Conservation (phyloP, 2,113 vertebrate species). For the Gymnarchus niloticus region DNA sequence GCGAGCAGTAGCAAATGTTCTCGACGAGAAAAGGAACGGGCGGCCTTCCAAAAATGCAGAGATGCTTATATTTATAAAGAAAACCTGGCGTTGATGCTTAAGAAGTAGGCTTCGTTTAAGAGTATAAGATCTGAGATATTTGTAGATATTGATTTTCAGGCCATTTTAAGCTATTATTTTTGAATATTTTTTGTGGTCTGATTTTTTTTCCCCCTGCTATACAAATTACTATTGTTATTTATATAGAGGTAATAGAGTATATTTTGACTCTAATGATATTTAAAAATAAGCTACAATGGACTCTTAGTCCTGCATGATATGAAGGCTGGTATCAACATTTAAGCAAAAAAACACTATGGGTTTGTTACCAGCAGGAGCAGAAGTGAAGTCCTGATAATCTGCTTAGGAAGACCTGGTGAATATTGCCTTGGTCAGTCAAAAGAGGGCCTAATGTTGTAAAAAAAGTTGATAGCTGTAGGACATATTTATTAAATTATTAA, state of each 20-base stretch:
- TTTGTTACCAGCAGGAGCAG: not conserved
- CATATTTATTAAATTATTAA: not conserved
- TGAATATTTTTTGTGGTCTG: not conserved
- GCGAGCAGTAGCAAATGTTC: too few relatives aligned
- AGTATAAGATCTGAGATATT: not conserved
- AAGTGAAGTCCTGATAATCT: not conserved
- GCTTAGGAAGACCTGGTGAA: not conserved
- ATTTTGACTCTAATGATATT: not conserved
- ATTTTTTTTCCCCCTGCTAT: not conserved
- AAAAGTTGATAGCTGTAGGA: not conserved
- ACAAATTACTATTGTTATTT: not conserved
- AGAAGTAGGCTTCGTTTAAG: too few relatives aligned
- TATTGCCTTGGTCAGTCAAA: not conserved
- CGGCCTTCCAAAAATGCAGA: too few relatives aligned
- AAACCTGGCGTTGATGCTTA: too few relatives aligned
- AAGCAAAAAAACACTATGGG: not conserved
- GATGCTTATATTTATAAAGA: too few relatives aligned
- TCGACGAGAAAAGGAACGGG: too few relatives aligned
- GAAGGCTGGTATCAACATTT: not conserved
- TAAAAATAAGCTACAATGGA: not conserved
- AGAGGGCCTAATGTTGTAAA: not conserved
- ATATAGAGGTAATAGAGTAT: not conserved
- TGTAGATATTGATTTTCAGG: not conserved
- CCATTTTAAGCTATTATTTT: not conserved
- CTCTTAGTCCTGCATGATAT: not conserved